Evolutionary conservation across 1,140 invertebrate genomes (phyloP), one percentile per base, ranked within the genome.

Genomic region (Trichogramma pretiosum): DNA sequence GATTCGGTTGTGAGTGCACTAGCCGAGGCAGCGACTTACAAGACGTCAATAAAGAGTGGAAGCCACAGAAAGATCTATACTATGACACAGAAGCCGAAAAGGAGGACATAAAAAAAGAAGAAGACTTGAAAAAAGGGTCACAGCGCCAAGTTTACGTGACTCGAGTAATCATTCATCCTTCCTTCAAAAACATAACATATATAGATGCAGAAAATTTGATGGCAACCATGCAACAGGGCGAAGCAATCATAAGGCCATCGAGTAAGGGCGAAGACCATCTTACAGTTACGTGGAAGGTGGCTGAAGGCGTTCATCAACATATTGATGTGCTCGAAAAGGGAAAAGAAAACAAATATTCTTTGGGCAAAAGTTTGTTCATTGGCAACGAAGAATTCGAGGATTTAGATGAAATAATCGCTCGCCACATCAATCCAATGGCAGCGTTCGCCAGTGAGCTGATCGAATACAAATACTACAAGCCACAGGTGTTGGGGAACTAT

Each of bases 281-380:
- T 35, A 98, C 95, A 0, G 89, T 97, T 1, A 98, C 95, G 0
- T 99, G 95, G 96, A 99, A 99, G 70, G 93, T 99, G 1, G 78
- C 87, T 4, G 90, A 97, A 38, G 84, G 84, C 13, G 87, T 99
- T 48, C 89, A 89, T 62, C 93, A 98, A 65, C 94, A 99, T 64
- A 93, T 99, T 43, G 93, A 97, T 63, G 83, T 99, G 0, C 73
- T 82, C 19, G 97, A 99, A 72, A 85, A 96, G 65, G 91, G 92
- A 9, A 99, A 99, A 74, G 88, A 93, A 59, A 98, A 99, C 65
- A 85, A 85, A 0, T 99, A 98, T 63, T 94, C 92, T 34, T 70
- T 99, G 16, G 96, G 97, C 19, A 81, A 83, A 54, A 63, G 63
- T 52, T 70, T 99, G 0, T 87, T 83, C 80, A 96, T 97, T 52